Evolutionary conservation across 1,140 invertebrate genomes (phyloP), one percentile per base, ranked within the genome.

Genomic region (Drosophila littoralis): DNA sequence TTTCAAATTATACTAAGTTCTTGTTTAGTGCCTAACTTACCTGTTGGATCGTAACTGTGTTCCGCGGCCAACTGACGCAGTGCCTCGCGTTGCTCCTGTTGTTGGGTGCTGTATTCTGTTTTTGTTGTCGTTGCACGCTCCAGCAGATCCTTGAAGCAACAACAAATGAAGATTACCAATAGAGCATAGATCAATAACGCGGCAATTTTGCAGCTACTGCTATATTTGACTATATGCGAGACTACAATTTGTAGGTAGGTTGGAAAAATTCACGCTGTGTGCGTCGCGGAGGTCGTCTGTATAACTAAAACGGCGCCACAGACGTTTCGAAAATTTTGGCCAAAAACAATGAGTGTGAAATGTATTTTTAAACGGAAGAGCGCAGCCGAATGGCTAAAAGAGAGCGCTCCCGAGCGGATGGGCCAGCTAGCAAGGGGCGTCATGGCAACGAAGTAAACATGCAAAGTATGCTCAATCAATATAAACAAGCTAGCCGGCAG

Each of bases 351-450:
- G 81, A 88, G 81, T 84, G 70, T 59, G 22, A 69, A 80, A 73
- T 71, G 66, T 88, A 88, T 88, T 88, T 89, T 78, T 88, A 88
- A 88, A 83, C 42, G 28, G 52, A 60, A 75, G 72, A 79, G 83
- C 68, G 54, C 65, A 54, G 40, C 36, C 36, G 4, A 45, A 48
- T 28, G 9, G 45, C 42, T 12, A 60, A 65, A 75, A 70, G 68
- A 46, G 35, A 28, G 32, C 13, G 17, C 40, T 22, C n/a, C n/a
- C 33, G 50, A 36, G 36, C 36, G 35, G 36, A 33, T 63, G 71
- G 42, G 48, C 12, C 35, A 52, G 33, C 46, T 35, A 40, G 9
- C 9, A 42, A 63, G 57, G 60, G 61, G 58, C 51, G 66, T 43
- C 81, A 83, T 83, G 64, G 60, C 72, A 83, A 79, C 77, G 51